These are phyloP conservation scores for Andrena bucephala DNA, from an alignment of 2,888 invertebrate species.

Conservation along the genomic window DNA sequence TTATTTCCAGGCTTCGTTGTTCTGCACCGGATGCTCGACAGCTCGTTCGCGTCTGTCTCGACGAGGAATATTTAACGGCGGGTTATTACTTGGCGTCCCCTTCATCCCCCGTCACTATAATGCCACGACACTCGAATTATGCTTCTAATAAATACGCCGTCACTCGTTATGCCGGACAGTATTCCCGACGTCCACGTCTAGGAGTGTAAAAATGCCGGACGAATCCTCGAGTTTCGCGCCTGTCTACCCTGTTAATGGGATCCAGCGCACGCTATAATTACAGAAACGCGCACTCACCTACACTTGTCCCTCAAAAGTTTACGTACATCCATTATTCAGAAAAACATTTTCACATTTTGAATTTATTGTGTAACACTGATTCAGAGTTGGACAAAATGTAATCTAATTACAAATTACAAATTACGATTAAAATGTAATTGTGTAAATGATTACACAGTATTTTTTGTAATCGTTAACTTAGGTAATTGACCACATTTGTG, in stretches of 20 bases:
- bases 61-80: conserved; percentile 25
- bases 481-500: too few species aligned
- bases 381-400: too few species aligned
- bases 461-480: too few species aligned
- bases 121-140: conserved; percentile 30
- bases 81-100: conserved; percentile 24
- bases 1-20: conserved; percentile 31
- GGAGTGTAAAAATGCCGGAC: neutral
- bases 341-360: too few species aligned
- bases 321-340: too few species aligned
- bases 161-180: conserved; percentile 25
- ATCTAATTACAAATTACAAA: too few species aligned
- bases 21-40: conserved; percentile 42
- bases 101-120: conserved; percentile 35
- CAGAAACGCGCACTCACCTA: neutral
- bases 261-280: conserved; percentile 14
- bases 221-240: conserved; percentile 4
- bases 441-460: too few species aligned
- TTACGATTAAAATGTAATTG: too few species aligned
- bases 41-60: conserved; percentile 16
- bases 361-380: too few species aligned
- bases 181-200: neutral
- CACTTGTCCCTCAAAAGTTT: neutral
- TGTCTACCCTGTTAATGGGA: neutral
- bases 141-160: conserved; percentile 39